phyloP scores from a whole-genome alignment of 2,113 vertebrate genomes.

The Pleuronectes platessa region DNA sequence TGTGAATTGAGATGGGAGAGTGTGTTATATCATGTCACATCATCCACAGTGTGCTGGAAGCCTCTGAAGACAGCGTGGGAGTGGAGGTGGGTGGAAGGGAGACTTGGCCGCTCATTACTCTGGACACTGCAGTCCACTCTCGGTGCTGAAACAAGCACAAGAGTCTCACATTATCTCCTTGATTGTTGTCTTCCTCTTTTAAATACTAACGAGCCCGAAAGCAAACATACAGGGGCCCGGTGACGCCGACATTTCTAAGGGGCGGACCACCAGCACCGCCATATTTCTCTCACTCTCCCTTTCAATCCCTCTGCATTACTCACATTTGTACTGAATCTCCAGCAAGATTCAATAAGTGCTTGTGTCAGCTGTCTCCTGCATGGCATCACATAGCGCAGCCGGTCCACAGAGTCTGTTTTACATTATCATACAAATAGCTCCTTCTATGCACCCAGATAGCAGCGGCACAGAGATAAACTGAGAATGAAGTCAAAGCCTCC shows the following conservation, averaged over 20 bases:
- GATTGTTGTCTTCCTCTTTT: slow-evolving; percentile 27
- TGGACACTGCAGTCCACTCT: slow-evolving; percentile 42
- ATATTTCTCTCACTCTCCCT: slow-evolving; percentile 10
- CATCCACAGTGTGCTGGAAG: slow-evolving; percentile 44
- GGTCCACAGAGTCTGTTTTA: slow-evolving; percentile 28
- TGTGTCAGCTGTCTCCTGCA: slow-evolving; percentile 57
- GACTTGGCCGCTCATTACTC: slow-evolving; percentile 61
- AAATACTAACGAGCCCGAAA: slow-evolving; percentile 30
- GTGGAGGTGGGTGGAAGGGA: slow-evolving; percentile 51
- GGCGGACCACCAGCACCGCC: neutral
- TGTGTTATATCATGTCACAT: slow-evolving; percentile 60
- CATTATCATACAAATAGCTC: slow-evolving; percentile 66
- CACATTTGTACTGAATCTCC: slow-evolving; percentile 26
- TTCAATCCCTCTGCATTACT: slow-evolving; percentile 1
- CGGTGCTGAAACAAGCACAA: slow-evolving; percentile 16
- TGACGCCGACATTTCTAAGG: slow-evolving; percentile 31
- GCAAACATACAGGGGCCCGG: neutral
- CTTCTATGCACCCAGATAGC: neutral
- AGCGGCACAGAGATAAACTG: slow-evolving; percentile 23
- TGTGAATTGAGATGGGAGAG: slow-evolving; percentile 45
- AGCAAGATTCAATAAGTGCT: slow-evolving; percentile 51
- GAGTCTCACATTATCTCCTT: neutral
- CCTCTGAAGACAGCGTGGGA: slow-evolving; percentile 58
- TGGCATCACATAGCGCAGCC: slow-evolving; percentile 23
- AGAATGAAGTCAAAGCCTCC: slow-evolving; percentile 37